Percentiles rank a stretch among this genome's conserved stretches.
Evolutionary conservation across 1,140 invertebrate genomes (phyloP).

Genomic region (Theocolax elegans): DNA sequence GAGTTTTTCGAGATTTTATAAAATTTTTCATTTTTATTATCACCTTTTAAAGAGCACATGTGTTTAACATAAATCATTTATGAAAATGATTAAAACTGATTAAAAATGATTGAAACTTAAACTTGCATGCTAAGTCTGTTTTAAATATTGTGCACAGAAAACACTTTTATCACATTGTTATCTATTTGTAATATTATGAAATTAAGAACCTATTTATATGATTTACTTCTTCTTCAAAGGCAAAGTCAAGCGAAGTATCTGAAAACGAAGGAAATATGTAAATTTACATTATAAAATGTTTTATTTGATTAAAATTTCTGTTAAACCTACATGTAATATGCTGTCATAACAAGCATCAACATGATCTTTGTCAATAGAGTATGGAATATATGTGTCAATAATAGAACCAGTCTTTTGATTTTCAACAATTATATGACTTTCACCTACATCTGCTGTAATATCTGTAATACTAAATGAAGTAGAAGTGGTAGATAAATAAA

Average conservation of each 20-base stretch:
- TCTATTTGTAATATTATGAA: too few species aligned
- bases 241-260: slow-evolving; percentile 59
- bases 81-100: too few species aligned
- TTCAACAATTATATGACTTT: slow-evolving; percentile 78
- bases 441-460: slow-evolving; percentile 75
- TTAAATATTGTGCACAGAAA: too few species aligned
- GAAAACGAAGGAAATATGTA: slow-evolving; percentile 44
- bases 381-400: slow-evolving; percentile 77
- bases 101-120: too few species aligned
- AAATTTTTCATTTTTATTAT: too few species aligned
- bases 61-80: too few species aligned
- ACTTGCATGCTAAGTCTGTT: too few species aligned
- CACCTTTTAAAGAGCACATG: too few species aligned
- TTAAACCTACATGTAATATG: slow-evolving; percentile 68
- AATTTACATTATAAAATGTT: slow-evolving; percentile 11
- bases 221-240: slow-evolving; percentile 41
- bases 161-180: too few species aligned
- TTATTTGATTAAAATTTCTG: slow-evolving; percentile 13
- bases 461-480: slow-evolving; percentile 69
- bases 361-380: slow-evolving; percentile 69
- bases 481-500: slow-evolving; percentile 66
- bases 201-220: too few species aligned
- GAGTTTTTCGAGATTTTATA: too few species aligned
- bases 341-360: slow-evolving; percentile 74
- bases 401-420: slow-evolving; percentile 69